These are phyloP conservation scores for Callorhinus ursinus DNA, from an alignment of 2,113 vertebrate genomes.

Conservation along the genomic window DNA sequence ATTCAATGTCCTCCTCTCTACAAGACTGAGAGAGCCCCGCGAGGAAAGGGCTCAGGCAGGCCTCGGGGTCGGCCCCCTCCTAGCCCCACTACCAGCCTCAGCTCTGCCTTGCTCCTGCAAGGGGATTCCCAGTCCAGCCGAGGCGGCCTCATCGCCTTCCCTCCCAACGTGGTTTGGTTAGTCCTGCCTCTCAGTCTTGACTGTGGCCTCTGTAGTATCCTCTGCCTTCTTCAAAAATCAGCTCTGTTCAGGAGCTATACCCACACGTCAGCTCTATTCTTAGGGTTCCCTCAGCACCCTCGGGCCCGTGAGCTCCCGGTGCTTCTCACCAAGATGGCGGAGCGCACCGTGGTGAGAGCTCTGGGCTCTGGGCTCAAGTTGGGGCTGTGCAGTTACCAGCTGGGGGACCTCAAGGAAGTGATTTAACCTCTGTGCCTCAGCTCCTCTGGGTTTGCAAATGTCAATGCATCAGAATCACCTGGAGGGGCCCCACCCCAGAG, in stretches of 20 bases:
- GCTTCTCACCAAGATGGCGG: neutral
- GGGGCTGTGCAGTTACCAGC: neutral
- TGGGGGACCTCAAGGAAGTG: neutral
- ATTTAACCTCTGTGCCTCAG: neutral
- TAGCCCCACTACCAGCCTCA: fast-evolving
- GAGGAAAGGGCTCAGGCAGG: neutral
- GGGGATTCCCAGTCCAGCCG: neutral
- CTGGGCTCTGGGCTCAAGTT: neutral
- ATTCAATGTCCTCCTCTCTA: neutral
- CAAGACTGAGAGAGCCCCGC: neutral
- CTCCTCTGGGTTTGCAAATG: neutral
- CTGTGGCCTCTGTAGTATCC: neutral
- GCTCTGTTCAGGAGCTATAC: neutral
- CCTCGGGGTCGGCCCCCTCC: neutral
- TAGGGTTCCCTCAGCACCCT: neutral
- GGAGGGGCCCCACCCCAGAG: neutral
- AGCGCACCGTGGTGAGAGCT: fast-evolving
- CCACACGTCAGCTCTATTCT: too few relatives aligned
- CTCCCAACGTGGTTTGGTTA: neutral
- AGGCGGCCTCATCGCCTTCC: neutral
- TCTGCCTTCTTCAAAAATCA: neutral
- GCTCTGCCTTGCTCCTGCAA: neutral
- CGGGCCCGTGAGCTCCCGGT: fast-evolving
- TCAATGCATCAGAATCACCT: neutral
- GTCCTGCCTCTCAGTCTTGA: neutral